Base-by-base conservation (phyloP, 2,888 invertebrate species). In the Sepioteuthis lessoniana region DNA sequence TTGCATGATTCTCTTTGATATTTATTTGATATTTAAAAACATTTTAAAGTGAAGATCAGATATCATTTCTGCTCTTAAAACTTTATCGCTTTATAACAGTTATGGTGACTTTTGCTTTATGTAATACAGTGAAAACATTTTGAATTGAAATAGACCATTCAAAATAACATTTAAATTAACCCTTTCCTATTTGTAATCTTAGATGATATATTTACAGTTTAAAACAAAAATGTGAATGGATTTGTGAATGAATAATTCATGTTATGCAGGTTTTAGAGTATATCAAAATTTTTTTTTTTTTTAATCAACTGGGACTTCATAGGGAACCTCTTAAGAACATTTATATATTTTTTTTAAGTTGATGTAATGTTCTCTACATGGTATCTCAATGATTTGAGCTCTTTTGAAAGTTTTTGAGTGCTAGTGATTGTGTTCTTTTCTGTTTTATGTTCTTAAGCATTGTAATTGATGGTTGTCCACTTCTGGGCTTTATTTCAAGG, bases 61-160 rank as follows among this genome's bases (percentile, higher is more conserved):
- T 76, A 76, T 76, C 76, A 76, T 76, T 76, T 76, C 16, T 76
- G n/a, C 35, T 76, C 35, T n/a, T 31, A 31, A 35, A n/a, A 76
- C 76, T 76, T 76, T n/a, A 16, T 76, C n/a, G 76, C n/a, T 76
- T 76, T 76, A n/a, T 76, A 76, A n/a, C 76, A 76, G 76, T 76
- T 76, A 16, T 35, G 31, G 10, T 60, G 76, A 76, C 76, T 76
- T 16, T 76, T 76, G n/a, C n/a, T n/a, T 8, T n/a, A 76, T 76
- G n/a, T n/a, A n/a, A n/a, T 76, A 35, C 35, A 25, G 25, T 55
- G 21, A 25, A 55, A 55, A 55, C 55, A 55, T 55, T 55, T 55
- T 55, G 76, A 76, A 35, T 76, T 13, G 3, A 35, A 13, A n/a
- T n/a, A 76, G 16, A 76, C 76, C 76, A n/a, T 76, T 76, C 35